Conservation (phyloP, 2,888 invertebrate species). For the Frankliniella fusca region DNA sequence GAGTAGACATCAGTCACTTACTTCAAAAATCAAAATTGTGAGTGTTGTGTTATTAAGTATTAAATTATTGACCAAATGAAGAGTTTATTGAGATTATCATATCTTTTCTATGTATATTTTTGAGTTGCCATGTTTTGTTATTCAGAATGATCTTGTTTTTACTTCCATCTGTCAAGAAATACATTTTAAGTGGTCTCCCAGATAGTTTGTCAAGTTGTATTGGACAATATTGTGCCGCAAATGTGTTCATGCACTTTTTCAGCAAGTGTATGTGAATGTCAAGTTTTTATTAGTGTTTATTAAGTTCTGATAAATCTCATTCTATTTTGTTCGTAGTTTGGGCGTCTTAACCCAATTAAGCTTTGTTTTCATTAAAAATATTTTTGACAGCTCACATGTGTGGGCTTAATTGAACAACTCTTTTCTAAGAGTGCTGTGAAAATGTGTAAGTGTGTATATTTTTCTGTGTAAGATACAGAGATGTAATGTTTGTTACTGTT, state of each 20-base stretch:
- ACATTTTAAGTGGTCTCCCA: neutral
- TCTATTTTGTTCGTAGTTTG: neutral
- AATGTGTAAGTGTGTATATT: slow-evolving; percentile 21
- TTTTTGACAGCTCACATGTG: neutral
- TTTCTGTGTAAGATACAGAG: slow-evolving; percentile 24
- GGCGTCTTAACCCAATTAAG: neutral
- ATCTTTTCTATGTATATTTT: slow-evolving; percentile 21
- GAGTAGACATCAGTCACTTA: neutral
- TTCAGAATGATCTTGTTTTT: neutral
- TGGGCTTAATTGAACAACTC: neutral
- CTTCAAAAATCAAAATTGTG: slow-evolving; percentile 2
- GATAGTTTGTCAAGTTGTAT: neutral
- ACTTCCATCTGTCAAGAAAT: neutral
- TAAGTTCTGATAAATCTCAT: neutral
- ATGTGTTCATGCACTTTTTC: slow-evolving; percentile 9
- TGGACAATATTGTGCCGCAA: slow-evolving; percentile 15
- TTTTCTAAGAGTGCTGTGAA: neutral
- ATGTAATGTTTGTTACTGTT: slow-evolving; percentile 21
- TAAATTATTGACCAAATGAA: slow-evolving; percentile 24
- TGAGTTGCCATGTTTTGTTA: slow-evolving; percentile 16
- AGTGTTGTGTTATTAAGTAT: slow-evolving; percentile 21
- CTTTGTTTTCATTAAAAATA: slow-evolving; percentile 4
- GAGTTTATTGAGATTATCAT: slow-evolving; percentile 8
- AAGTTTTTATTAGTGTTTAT: too few relatives aligned
- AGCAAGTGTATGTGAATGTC: neutral